Base-by-base conservation (phyloP, 2,113 vertebrate genomes). In the Arothron firmamentum region DNA sequence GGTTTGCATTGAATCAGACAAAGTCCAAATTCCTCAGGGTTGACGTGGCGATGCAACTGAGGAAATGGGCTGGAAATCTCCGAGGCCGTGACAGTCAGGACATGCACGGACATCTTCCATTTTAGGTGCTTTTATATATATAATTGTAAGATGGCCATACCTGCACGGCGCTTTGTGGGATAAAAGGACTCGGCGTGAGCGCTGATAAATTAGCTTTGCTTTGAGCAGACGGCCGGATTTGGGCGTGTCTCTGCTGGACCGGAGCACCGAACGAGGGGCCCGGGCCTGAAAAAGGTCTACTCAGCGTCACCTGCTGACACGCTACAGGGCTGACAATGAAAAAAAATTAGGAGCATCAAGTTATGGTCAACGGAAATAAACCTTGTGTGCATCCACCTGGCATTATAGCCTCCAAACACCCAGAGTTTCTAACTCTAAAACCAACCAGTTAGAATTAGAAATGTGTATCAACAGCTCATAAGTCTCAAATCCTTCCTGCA, bases 181-280 rank as follows among this genome's bases (percentile, higher is more conserved):
- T 74, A 10, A 59, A 67, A 53, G 66, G 50, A 53, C 64, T 45
- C 57, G 67, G 74, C 47, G 70, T 9, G 41, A 67, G 79, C 65
- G n/a, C 47, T 59, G 72, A 67, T 79, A 70, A 84, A 86, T 80
- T 62, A 65, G 74, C 78, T 60, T 77, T 57, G 71, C 62, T 79
- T 46, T 68, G 63, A 55, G 86, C 83, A 67, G 77, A 72, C 70
- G 69, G 43, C 77, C 71, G 66, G 80, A 77, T 76, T 87, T 89
- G 90, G 90, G 90, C 88, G 90, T 92, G 90, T 87, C 90, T 84
- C 87, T 67, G 75, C 69, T 77, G 79, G 78, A 81, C 77, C 72
- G 17, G 55, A 86, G 77, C 65, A 69, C 70, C 66, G 52, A 65
- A 73, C 75, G 56, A 83, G 67, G 83, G 83, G 80, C 70, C 57